phyloP scores from a whole-genome alignment of 2,888 invertebrate species.

The Apomyelois bistriatella region DNA sequence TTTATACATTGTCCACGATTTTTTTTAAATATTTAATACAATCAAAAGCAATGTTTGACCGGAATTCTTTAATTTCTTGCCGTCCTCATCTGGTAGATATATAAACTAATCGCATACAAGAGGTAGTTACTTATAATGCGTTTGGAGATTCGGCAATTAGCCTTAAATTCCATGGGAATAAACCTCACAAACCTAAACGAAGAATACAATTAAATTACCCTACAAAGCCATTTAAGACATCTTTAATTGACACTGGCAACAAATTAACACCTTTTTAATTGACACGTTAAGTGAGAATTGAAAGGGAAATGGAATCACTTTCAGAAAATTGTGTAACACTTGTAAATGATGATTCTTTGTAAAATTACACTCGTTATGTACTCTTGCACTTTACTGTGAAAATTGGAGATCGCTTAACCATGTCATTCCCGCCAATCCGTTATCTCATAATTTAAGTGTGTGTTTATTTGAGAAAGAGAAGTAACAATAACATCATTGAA shows the following conservation, averaged over 20 bases:
- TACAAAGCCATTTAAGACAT: slow-evolving; percentile 14
- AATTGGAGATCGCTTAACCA: background rate
- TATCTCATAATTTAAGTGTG: background rate
- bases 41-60: too few species aligned
- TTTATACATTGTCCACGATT: too few species aligned
- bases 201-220: slow-evolving; percentile 8
- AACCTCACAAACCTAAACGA: background rate
- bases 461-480: background rate
- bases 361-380: slow-evolving; percentile 4
- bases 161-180: background rate
- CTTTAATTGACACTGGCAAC: slow-evolving; percentile 18
- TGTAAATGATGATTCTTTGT: slow-evolving; percentile 4
- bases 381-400: background rate
- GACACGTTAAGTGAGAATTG: slow-evolving; percentile 18
- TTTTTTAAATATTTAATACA: too few species aligned
- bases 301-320: slow-evolving; percentile 18
- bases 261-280: slow-evolving; percentile 19
- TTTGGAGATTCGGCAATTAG: too few species aligned
- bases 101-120: too few species aligned
- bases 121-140: too few species aligned
- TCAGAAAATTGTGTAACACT: slow-evolving; percentile 14
- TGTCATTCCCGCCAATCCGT: background rate
- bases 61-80: too few species aligned
- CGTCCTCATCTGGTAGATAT: too few species aligned
- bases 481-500: too few species aligned